phyloP scores from a whole-genome alignment of 2,113 vertebrate species.

The Oncorhynchus nerka region DNA sequence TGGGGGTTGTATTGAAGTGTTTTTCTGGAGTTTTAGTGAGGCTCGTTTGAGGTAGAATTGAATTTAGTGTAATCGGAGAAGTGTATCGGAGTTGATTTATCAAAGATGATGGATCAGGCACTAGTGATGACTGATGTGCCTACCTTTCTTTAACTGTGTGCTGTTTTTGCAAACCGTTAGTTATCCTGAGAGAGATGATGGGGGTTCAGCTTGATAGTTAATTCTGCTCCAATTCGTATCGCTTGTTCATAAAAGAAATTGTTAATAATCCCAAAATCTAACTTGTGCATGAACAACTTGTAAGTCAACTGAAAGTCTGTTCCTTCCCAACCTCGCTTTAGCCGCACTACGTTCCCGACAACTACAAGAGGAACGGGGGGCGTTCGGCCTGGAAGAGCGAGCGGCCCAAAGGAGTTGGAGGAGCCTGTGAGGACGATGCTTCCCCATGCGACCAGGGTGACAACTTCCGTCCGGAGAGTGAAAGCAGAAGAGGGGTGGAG shows the following conservation, averaged over 20 bases:
- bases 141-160: too few species aligned
- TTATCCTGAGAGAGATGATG: too few species aligned
- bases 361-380: slow-evolving; percentile 96
- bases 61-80: too few species aligned
- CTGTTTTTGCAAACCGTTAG: too few species aligned
- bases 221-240: too few species aligned
- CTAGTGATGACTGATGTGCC: too few species aligned
- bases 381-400: slow-evolving; percentile 96
- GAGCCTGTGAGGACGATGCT: slow-evolving; percentile 67
- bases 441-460: slow-evolving; percentile 64
- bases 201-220: too few species aligned
- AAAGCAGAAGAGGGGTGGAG: slow-evolving; percentile 46
- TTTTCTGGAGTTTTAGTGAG: not conserved
- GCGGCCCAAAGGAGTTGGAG: slow-evolving; percentile 76
- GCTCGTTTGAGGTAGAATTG: too few species aligned
- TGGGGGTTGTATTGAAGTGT: not conserved
- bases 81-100: too few species aligned
- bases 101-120: too few species aligned
- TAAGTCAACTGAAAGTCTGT: slow-evolving; percentile 1
- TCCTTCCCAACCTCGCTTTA: slow-evolving; percentile 50
- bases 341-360: slow-evolving; percentile 98
- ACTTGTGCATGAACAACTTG: not conserved
- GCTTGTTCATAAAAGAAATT: too few species aligned
- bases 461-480: slow-evolving; percentile 51
- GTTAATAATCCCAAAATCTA: too few species aligned